Percentiles rank a stretch among this genome's conserved stretches.
phyloP scores from a whole-genome alignment of 2,888 invertebrate genomes.

The Melieria picta region DNA sequence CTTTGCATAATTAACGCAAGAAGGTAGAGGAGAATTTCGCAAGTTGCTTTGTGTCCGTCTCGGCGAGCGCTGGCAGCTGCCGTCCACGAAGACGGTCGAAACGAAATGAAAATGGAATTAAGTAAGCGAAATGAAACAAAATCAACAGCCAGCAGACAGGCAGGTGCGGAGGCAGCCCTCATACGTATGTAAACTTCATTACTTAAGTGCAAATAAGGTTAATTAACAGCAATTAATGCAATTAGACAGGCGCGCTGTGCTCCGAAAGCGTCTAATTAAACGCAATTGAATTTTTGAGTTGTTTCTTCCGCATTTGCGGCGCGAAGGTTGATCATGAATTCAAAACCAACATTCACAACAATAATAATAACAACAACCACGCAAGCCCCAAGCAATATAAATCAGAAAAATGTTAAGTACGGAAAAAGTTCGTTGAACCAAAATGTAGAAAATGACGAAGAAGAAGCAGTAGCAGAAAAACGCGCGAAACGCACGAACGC shows the following conservation, averaged over 20 bases:
- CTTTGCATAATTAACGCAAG: slow-evolving; percentile 29
- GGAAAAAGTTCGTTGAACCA: neutral
- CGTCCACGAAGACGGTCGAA: neutral
- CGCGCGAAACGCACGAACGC: neutral
- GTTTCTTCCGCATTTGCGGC: no score
- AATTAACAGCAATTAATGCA: slow-evolving; percentile 37
- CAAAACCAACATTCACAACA: neutral
- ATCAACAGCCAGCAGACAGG: slow-evolving; percentile 4
- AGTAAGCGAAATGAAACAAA: slow-evolving; percentile 18
- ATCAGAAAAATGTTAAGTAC: neutral
- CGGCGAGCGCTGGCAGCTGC: neutral
- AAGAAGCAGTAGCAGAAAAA: neutral
- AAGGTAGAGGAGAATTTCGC: slow-evolving; percentile 14
- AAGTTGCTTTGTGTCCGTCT: neutral
- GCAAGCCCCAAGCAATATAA: neutral
- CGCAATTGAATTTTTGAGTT: no score
- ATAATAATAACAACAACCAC: neutral
- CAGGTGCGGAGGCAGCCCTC: no score
- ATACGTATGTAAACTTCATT: slow-evolving; percentile 31
- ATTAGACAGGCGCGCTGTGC: slow-evolving; percentile 1
- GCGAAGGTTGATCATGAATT: neutral
- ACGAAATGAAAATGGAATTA: slow-evolving; percentile 10
- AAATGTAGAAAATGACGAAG: neutral
- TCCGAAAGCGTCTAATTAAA: no score
- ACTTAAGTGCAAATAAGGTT: slow-evolving; percentile 37